A percentile compares a stretch with the other conserved stretches of the same genome.
Conservation (phyloP, 2,797 vertebrate genomes). For the Sebastes matsubarae region DNA sequence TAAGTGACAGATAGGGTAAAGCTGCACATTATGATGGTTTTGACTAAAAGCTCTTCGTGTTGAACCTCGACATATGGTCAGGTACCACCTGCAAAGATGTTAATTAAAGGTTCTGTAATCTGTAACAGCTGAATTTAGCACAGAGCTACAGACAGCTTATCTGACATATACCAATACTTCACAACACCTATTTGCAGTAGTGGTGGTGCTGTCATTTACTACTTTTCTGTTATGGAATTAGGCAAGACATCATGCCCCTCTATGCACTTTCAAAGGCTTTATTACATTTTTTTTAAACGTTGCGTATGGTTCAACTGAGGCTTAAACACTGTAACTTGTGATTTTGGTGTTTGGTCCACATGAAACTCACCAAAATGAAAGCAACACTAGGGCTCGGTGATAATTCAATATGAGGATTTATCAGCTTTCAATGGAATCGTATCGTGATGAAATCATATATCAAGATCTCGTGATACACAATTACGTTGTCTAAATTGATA, state of each 20-base stretch:
- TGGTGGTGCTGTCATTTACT: background rate
- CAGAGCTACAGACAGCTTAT: fast-evolving
- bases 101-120: conserved; percentile 21
- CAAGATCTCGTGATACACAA: no score
- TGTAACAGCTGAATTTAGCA: background rate
- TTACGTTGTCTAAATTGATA: no score
- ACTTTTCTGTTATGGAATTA: background rate
- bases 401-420: fast-evolving
- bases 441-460: no score
- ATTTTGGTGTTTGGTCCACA: background rate
- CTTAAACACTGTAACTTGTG: background rate
- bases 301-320: background rate
- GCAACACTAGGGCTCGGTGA: background rate
- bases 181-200: background rate
- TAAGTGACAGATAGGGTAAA: background rate
- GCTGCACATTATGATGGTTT: background rate
- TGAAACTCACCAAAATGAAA: background rate
- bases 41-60: background rate
- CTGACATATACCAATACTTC: background rate
- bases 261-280: background rate
- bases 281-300: background rate
- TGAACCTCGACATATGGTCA: conserved; percentile 21
- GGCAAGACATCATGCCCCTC: background rate
- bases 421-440: no score
- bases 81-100: background rate